Evolutionary conservation across 1,140 invertebrate genomes (phyloP).

Genomic region (Drosophila repleta): DNA sequence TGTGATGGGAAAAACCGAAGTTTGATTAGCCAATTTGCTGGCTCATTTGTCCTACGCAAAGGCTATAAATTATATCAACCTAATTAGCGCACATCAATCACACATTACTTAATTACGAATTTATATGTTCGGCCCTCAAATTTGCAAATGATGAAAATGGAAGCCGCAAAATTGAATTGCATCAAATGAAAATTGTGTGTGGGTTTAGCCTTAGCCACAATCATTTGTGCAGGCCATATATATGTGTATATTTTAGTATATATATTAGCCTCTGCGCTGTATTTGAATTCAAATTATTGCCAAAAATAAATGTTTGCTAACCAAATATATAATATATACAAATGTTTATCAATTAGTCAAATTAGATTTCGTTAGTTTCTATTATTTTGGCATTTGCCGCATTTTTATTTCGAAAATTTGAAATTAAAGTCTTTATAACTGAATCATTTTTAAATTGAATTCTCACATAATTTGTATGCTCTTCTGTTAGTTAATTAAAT

Average conservation of each 20-base stretch:
- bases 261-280: neutral
- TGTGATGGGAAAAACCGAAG: neutral
- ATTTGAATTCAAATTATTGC: constrained; percentile 6
- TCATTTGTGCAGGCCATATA: constrained; percentile 1
- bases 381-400: neutral
- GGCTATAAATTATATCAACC: constrained; percentile 12
- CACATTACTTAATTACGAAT: constrained; percentile 28
- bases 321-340: neutral
- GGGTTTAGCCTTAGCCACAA: constrained; percentile 7
- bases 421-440: neutral
- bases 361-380: neutral
- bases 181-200: constrained; percentile 11
- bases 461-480: neutral
- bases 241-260: neutral
- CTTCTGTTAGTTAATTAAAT: neutral
- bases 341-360: constrained; percentile 1
- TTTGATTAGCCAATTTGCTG: constrained; percentile 17
- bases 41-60: neutral
- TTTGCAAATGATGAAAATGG: constrained; percentile 13
- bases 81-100: constrained; percentile 45
- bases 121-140: constrained; percentile 11
- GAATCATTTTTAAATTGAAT: neutral
- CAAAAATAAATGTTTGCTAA: constrained; percentile 3
- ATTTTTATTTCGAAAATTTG: neutral
- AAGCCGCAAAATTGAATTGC: constrained; percentile 12